A percentile compares a stretch with the other conserved stretches of the same genome.
phyloP scores from a whole-genome alignment of 1,140 invertebrate genomes.

The Popillia japonica region DNA sequence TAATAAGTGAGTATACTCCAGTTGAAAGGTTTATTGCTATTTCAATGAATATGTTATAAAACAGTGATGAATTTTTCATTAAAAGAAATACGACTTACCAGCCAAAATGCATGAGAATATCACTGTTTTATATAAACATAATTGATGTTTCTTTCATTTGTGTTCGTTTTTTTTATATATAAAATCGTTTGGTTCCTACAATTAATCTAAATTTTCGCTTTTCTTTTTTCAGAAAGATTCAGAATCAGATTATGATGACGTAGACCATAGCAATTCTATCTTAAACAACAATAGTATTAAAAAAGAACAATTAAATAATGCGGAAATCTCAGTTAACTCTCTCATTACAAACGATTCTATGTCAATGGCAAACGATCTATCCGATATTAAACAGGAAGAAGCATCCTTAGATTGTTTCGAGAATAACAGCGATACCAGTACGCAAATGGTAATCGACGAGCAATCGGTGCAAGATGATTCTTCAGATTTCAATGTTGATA shows the following conservation, averaged over 20 bases:
- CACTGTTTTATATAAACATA: not conserved
- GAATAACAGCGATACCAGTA: constrained; percentile 35
- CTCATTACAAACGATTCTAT: not conserved
- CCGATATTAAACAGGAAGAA: constrained; percentile 35
- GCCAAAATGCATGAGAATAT: not conserved
- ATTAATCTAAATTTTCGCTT: not conserved
- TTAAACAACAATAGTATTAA: constrained; percentile 13
- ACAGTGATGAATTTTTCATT: too few species aligned
- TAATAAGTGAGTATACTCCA: constrained; percentile 37
- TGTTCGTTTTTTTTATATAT: constrained; percentile 8
- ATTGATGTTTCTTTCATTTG: constrained; percentile 30
- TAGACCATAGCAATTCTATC: constrained; percentile 32
- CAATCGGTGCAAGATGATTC: constrained; percentile 21
- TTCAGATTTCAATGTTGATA: constrained; percentile 1
- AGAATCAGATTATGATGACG: constrained; percentile 57
- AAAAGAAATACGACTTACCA: too few species aligned
- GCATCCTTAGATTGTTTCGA: constrained; percentile 33
- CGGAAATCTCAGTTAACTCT: not conserved
- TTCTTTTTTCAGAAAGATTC: constrained; percentile 57
- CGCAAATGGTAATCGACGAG: constrained; percentile 37
- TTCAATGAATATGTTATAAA: not conserved
- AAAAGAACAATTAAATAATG: not conserved
- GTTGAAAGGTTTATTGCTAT: constrained; percentile 17
- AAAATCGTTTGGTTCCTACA: constrained; percentile 22
- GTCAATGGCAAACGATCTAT: not conserved